Conservation (phyloP, 2,797 vertebrate genomes). For the Pseudocheirus occidentalis region DNA sequence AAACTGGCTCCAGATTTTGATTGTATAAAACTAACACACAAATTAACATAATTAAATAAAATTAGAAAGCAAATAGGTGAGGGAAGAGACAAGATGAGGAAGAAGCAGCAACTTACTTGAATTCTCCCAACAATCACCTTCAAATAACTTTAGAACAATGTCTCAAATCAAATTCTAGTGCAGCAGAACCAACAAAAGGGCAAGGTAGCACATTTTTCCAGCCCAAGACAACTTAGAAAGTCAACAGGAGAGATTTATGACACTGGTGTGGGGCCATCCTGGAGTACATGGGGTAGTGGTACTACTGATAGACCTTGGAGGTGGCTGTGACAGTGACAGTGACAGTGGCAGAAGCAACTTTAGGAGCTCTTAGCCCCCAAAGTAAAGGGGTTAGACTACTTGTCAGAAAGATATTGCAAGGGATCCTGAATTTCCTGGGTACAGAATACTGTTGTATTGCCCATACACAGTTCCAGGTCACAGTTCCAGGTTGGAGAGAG, state of each 20-base stretch:
- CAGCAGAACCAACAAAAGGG: not conserved
- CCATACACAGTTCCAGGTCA: not conserved
- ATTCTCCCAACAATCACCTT: not conserved
- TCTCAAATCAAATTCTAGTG: not conserved
- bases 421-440: not conserved
- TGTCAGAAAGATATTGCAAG: not conserved
- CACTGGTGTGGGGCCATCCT: not conserved
- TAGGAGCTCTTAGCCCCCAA: not conserved
- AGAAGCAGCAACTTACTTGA: not conserved
- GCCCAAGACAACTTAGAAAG: not conserved
- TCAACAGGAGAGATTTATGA: not conserved
- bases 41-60: not conserved
- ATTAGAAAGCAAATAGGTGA: not conserved
- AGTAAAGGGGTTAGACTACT: not conserved
- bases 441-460: not conserved
- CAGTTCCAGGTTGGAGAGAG: not conserved
- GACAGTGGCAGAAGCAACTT: not conserved
- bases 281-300: not conserved
- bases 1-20: not conserved
- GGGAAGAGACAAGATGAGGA: not conserved
- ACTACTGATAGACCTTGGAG: not conserved
- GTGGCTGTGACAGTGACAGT: not conserved
- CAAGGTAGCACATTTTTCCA: not conserved
- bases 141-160: not conserved
- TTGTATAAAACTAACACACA: not conserved